Evolutionary conservation across 1,140 invertebrate species (phyloP), one percentile per base, ranked within the genome.

Genomic region (Varroa destructor): DNA sequence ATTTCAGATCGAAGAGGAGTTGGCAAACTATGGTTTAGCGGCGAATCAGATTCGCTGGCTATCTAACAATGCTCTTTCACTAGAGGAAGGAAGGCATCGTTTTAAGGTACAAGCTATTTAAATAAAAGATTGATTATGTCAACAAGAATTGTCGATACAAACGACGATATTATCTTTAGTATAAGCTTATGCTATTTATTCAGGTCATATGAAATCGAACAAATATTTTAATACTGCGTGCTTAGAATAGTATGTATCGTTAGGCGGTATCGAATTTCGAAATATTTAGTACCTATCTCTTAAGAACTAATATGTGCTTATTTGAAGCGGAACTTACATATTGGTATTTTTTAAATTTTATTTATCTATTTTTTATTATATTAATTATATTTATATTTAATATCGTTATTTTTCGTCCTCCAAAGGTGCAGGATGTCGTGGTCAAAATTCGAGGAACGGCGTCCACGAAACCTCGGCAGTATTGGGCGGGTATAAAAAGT

Each of bases 341-440:
- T 8, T 25, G 25, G 25, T 25, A 25, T 25, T 25, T 25, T 25
- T 25, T 25, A 25, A 25, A 25, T 25, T 25, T 25, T 25, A 25
- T 25, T 25, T 25, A 25, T 25, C 25, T 25, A 25, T 25, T 25
- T 25, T 25, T 25, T 25, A 25, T 25, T 25, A 25, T 25, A 25
- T 25, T 25, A 25, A 25, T 25, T 25, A 25, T 25, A 25, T 25
- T 25, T 25, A 25, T 25, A 25, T 25, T 25, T 25, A 25, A 25
- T 25, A 25, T 25, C 46, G 46, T 51, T 51, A 5, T 3, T 8
- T 51, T 8, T 3, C 46, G 46, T 51, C 46, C 8, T 0, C 90
- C 89, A 75, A 89, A 90, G 79, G 89, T 90, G 5, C 87, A 89
- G 77, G 88, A 90, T 75, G 86, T 90, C 0, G 86, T 90, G 0